Evolutionary conservation across 2,113 vertebrate genomes (phyloP), one percentile per base, ranked within the genome.

Genomic region (Alligator sinensis): DNA sequence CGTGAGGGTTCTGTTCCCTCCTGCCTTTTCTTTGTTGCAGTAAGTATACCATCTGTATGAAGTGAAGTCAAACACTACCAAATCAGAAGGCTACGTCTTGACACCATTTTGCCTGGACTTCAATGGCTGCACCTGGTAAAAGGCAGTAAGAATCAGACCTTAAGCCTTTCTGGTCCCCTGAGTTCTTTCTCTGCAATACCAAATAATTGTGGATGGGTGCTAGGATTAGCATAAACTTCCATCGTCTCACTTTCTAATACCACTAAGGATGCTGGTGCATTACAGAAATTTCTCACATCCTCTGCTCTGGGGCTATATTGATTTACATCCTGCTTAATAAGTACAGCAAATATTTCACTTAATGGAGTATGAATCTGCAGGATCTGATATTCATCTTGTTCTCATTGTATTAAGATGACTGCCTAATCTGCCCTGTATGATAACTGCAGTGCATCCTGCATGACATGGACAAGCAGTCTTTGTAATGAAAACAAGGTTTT

Each of bases 331-430:
- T 77, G 58, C 70, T 79, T 88, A 88, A 93, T 27, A 82, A 38
- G 14, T 88, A 86, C 75, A 1, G 5, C 80, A 77, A 95, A 93
- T 77, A 93, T 27, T 92, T 91, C 78, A 66, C 79, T 83, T 68
- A 82, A 79, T 68, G 54, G 77, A 83, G 74, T 82, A 90, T 66
- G 30, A 27, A 77, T 47, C 66, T 84, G 84, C 55, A 92, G 55
- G 58, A 86, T 14, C 78, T 78, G 84, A 77, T 85, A 86, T 93
- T 94, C 55, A 92, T 94, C 80, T 92, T 90, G 68, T 22, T 96
- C 13, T 1, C 68, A 90, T 90, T 95, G 92, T 86, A 89, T 95
- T 96, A 93, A 91, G 77, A 94, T 68, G 72, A 79, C 55, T 92
- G 64, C 47, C 66, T 92, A 90, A 96, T 94, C 86, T 92, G 84